Evolutionary conservation across 2,113 vertebrate genomes (phyloP).

Genomic region (Podocnemis expansa): DNA sequence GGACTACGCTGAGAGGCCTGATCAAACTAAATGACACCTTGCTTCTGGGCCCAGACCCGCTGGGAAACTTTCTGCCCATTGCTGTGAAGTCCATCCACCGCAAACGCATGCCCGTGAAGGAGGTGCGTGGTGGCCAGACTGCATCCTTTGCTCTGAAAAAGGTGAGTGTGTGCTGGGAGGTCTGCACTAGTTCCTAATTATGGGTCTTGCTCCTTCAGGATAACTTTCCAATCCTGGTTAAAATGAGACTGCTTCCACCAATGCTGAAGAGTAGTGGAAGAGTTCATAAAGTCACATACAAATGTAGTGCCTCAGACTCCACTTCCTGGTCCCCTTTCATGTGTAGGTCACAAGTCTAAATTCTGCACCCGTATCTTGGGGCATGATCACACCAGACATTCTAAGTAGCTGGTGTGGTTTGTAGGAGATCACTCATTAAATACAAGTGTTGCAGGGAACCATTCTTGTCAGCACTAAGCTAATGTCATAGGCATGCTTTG

Average conservation of each 20-base stretch:
- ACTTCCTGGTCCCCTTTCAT: fast-evolving
- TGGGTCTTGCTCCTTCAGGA: background rate
- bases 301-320: background rate
- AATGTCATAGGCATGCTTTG: background rate
- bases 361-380: background rate
- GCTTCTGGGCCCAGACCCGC: conserved; percentile 93
- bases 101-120: conserved; percentile 98
- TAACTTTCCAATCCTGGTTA: background rate
- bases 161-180: conserved; percentile 69
- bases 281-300: background rate
- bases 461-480: background rate
- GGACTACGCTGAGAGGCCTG: conserved; percentile 93
- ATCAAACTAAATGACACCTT: conserved; percentile 96
- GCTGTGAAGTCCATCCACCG: conserved; percentile 98
- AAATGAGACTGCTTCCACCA: background rate
- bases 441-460: background rate
- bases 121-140: conserved; percentile 96
- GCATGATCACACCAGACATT: background rate
- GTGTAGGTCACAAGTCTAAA: background rate
- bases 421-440: background rate
- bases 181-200: background rate
- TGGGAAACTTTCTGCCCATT: conserved; percentile 94
- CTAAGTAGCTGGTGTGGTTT: background rate
- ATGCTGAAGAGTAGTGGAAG: background rate
- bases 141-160: conserved; percentile 98